Percentiles rank a stretch among this genome's conserved stretches.
phyloP scores from a whole-genome alignment of 2,113 vertebrate species.

The Murina feae region DNA sequence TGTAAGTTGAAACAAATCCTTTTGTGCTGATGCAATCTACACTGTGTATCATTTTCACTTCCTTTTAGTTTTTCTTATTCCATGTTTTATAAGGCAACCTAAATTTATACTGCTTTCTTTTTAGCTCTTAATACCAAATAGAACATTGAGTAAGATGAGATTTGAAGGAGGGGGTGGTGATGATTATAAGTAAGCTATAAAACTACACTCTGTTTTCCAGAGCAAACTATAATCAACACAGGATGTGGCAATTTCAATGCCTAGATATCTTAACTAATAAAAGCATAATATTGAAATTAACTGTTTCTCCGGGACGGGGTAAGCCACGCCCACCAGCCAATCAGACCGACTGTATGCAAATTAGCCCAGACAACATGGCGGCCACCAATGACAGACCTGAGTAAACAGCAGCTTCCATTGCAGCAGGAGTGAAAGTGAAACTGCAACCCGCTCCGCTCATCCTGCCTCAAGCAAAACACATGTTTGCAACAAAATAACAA shows the following conservation, averaged over 20 bases:
- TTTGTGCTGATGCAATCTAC: background rate
- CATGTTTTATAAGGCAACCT: background rate
- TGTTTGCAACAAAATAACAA: no score
- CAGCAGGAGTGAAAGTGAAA: no score
- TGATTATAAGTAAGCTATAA: background rate
- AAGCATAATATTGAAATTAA: no score
- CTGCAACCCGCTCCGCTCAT: no score
- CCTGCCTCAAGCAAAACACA: no score
- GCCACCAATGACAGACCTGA: no score
- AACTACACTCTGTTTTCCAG: constrained; percentile 20
- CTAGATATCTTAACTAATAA: no score
- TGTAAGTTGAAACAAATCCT: background rate
- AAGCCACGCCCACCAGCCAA: no score
- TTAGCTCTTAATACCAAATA: constrained; percentile 5
- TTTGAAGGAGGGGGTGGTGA: background rate
- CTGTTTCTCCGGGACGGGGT: no score
- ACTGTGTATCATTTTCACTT: background rate
- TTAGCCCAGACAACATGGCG: no score
- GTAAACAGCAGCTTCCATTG: no score
- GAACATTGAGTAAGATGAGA: background rate
- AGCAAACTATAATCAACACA: background rate
- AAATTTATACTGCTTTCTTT: constrained; percentile 22
- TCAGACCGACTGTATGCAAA: no score
- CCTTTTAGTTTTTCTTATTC: background rate
- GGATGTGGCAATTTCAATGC: background rate